Evolutionary conservation across 92 coral and sea anemone species (phyloP), one percentile per base, ranked within the genome.

Genomic region (Actinernus sp.): DNA sequence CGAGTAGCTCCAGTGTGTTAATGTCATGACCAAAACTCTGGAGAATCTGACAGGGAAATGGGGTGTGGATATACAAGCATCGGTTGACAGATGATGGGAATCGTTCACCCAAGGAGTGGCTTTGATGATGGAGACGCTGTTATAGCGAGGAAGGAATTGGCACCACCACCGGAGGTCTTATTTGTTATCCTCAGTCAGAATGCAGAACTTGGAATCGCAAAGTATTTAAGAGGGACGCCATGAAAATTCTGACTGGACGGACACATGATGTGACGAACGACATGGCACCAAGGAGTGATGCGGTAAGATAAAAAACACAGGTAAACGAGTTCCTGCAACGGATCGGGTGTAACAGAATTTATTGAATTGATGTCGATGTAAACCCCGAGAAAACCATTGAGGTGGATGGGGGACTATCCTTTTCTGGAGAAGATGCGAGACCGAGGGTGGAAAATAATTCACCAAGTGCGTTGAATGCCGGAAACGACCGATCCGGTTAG

Each of bases 91-190:
- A n/a, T n/a, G n/a, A n/a, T n/a, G n/a, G n/a, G n/a, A n/a, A n/a
- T n/a, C n/a, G n/a, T n/a, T n/a, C n/a, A 67, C 26, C 78, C 78
- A 71, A 28, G 24, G n/a, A 12, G 74, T 49, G 14, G 8, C 23
- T 32, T 25, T 37, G 22, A 53, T 68, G 51, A 54, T 34, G 2
- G 63, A 50, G 2, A 68, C 64, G 19, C 75, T 53, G 32, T 58
- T 71, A 31, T 58, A 71, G 28, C n/a, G 32, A 16, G 55, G 21
- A 4, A 50, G 13, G 25, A 50, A 50, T 26, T 29, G 58, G 3
- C 26, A 4, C 58, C 58, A 50, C 58, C 58, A 50, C 17, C 2
- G 26, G 25, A 50, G 3, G 32, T 50, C 58, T 26, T 50, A 17
- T 2, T 29, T 24, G 26, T 17, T 17, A 2, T 50, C 58, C 26